Evolutionary conservation across 2,797 vertebrate genomes (phyloP).

Genomic region (Brotula barbata): DNA sequence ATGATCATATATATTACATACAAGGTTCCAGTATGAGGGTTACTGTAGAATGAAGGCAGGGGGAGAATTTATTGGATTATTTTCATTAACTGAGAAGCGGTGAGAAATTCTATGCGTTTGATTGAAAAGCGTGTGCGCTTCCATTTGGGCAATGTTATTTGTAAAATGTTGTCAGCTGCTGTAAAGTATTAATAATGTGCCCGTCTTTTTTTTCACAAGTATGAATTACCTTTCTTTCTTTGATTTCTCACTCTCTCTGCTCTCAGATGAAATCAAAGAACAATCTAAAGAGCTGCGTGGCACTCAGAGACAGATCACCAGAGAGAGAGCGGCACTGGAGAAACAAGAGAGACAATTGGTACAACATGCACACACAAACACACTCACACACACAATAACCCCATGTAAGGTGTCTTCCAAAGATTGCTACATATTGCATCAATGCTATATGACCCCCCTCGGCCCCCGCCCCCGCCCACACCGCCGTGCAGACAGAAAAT

Average conservation of each 20-base stretch:
- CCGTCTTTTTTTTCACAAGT: not conserved
- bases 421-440: slow-evolving; percentile 63
- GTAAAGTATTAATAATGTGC: not conserved
- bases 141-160: not conserved
- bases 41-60: no score
- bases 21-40: no score
- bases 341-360: slow-evolving; percentile 99
- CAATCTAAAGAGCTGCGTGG: slow-evolving; percentile 93
- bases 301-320: slow-evolving; percentile 94
- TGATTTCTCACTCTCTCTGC: not conserved
- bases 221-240: not conserved
- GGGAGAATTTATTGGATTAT: no score
- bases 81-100: not conserved
- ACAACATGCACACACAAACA: slow-evolving; percentile 55
- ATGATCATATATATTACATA: no score
- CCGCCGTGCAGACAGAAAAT: slow-evolving; percentile 3
- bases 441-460: slow-evolving; percentile 35
- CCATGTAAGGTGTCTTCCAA: not conserved
- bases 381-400: slow-evolving; percentile 6
- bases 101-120: not conserved
- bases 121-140: not conserved
- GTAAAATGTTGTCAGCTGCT: no score
- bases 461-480: no score
- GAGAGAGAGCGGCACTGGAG: slow-evolving; percentile 92
- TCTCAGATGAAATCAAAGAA: slow-evolving; percentile 93